Evolutionary conservation across 2,113 vertebrate genomes (phyloP).

Genomic region (Corythornis cristatus): DNA sequence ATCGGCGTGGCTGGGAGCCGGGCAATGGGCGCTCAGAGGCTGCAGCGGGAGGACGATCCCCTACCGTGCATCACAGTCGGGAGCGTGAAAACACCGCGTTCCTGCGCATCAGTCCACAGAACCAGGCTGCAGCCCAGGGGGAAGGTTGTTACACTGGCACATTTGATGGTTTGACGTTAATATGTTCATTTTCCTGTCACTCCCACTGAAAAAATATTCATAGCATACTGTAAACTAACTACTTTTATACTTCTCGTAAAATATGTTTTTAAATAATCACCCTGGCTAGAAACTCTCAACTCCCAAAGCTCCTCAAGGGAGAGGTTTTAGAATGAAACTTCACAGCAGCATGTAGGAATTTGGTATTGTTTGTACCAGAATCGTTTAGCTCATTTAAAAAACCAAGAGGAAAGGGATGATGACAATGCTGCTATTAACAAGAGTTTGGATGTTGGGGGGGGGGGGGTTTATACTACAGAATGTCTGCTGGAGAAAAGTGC

Average conservation of each 20-base stretch:
- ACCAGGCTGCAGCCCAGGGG: fast-evolving
- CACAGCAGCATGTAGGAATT: background rate
- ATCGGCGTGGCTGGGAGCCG: background rate
- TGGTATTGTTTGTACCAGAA: background rate
- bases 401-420: too few relatives aligned
- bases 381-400: background rate
- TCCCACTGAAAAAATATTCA: background rate
- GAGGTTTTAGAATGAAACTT: background rate
- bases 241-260: background rate
- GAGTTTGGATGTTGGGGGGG: background rate
- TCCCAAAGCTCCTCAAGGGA: background rate
- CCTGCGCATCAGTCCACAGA: background rate
- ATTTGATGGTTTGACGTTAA: background rate
- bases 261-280: background rate
- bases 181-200: background rate
- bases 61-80: background rate
- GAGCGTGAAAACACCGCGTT: fast-evolving
- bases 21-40: fast-evolving
- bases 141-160: fast-evolving
- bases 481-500: background rate
- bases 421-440: background rate
- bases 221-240: background rate
- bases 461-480: background rate
- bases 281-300: background rate
- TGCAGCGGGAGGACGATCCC: too few relatives aligned